A percentile compares a stretch with the other conserved stretches of the same genome.
Evolutionary conservation across 2,113 vertebrate species (phyloP).

Genomic region (Ciconia stormi): DNA sequence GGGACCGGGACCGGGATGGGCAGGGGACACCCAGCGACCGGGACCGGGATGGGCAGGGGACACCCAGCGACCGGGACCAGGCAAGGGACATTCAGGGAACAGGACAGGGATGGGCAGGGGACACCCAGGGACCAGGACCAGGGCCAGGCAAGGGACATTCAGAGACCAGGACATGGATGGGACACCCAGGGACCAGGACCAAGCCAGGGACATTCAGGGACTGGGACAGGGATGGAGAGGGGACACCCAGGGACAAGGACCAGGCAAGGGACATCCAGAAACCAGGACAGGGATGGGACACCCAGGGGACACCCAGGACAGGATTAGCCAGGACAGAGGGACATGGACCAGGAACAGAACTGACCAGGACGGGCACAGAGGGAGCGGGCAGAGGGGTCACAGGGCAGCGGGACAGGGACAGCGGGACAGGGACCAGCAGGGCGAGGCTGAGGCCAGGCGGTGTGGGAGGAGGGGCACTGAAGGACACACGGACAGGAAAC

Average conservation of each 20-base stretch:
- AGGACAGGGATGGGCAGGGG: neutral
- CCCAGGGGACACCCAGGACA: neutral
- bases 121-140: neutral
- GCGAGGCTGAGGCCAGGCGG: neutral
- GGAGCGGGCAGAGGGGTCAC: neutral
- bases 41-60: neutral
- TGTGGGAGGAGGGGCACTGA: fast-evolving
- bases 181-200: neutral
- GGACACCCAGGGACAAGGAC: neutral
- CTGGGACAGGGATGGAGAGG: neutral
- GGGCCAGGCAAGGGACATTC: neutral
- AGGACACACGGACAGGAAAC: neutral
- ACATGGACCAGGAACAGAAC: neutral
- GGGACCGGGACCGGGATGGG: neutral
- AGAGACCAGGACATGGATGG: neutral
- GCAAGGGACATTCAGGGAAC: neutral
- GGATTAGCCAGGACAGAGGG: neutral
- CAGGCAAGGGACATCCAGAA: too few relatives aligned
- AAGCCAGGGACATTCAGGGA: too few relatives aligned
- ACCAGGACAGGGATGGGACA: neutral
- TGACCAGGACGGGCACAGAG: fast-evolving
- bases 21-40: neutral
- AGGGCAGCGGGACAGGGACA: neutral
- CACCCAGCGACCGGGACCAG: neutral
- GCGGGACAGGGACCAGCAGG: fast-evolving